Base-by-base conservation (phyloP, 1,140 invertebrate genomes). In the Homarus americanus region DNA sequence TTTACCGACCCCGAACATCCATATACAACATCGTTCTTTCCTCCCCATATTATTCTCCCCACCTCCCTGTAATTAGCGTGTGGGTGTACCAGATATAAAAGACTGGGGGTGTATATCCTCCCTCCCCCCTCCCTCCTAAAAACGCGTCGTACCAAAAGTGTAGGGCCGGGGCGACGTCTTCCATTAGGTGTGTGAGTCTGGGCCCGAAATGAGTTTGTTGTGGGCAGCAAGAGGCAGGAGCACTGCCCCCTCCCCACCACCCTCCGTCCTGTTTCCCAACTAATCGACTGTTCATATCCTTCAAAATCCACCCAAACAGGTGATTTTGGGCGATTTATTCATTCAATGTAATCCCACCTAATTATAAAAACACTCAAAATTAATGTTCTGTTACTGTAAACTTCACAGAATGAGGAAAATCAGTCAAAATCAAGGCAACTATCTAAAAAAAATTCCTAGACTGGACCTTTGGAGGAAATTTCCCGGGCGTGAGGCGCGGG, bases 101-200 rank as follows among this genome's bases (percentile, higher is more conserved):
- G 12, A 20, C n/a, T n/a, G 15, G 10, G n/a, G n/a, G n/a, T n/a
- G n/a, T 58, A 58, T 58, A 12, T 34, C n/a, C n/a, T n/a, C n/a
- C n/a, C n/a, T n/a, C n/a, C n/a, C n/a, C 36, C n/a, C 12, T 20
- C 76, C 12, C 41, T 53, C 17, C 78, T 15, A 53, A 44, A 53
- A 41, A 76, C 63, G 32, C 17, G 53, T 63, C 36, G 24, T 24
- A 66, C 38, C 58, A 88, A 88, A 88, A 88, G 41, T 88, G 53
- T n/a, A 41, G 86, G 86, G 28, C 53, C 10, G 75, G 86, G 76
- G 86, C 80, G 76, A 88, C 86, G 86, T 88, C 86, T 88, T 88
- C 86, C 86, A 88, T 88, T 88, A 88, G 86, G 86, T 88, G 76
- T 88, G 86, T 88, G 86, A 80, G 86, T 88, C 86, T 88, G 86